Conservation (phyloP, 2,797 vertebrate genomes). For the Onychomys leucogaster region DNA sequence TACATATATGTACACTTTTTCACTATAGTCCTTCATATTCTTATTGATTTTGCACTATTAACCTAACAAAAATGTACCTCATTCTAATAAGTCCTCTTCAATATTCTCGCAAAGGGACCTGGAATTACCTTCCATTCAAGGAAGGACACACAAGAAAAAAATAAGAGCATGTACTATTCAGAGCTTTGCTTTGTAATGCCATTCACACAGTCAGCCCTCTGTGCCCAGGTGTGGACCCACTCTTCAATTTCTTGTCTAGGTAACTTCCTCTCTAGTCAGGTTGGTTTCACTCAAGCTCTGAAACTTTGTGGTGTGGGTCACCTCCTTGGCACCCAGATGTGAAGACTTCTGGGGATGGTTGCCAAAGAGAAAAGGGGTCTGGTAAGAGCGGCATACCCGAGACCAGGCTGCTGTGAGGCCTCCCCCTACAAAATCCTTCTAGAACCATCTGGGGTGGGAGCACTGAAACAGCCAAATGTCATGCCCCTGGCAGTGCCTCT, state of each 20-base stretch:
- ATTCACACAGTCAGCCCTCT: neutral
- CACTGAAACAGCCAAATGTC: neutral
- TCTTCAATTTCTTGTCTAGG: slow-evolving; percentile 15
- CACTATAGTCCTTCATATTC: neutral
- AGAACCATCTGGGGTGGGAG: neutral
- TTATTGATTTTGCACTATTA: slow-evolving; percentile 2
- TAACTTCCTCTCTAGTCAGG: neutral
- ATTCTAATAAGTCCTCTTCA: neutral
- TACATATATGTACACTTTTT: neutral
- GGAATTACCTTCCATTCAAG: neutral
- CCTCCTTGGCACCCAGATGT: slow-evolving; percentile 26
- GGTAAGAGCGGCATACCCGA: neutral
- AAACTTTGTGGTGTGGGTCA: neutral
- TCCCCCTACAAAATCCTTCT: slow-evolving; percentile 4
- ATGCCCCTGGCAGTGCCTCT: neutral
- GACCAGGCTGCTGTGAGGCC: neutral
- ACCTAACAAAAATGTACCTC: neutral
- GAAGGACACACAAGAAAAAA: neutral
- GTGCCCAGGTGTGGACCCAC: neutral
- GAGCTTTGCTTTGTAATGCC: neutral
- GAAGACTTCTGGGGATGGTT: neutral
- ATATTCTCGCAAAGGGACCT: neutral
- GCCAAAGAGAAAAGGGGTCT: neutral
- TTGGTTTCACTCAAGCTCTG: slow-evolving; percentile 17
- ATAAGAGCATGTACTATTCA: neutral